Percentiles rank a stretch among this genome's conserved stretches.
These are phyloP conservation scores for Apus apus DNA, from an alignment of 2,113 vertebrate species.

Conservation along the genomic window DNA sequence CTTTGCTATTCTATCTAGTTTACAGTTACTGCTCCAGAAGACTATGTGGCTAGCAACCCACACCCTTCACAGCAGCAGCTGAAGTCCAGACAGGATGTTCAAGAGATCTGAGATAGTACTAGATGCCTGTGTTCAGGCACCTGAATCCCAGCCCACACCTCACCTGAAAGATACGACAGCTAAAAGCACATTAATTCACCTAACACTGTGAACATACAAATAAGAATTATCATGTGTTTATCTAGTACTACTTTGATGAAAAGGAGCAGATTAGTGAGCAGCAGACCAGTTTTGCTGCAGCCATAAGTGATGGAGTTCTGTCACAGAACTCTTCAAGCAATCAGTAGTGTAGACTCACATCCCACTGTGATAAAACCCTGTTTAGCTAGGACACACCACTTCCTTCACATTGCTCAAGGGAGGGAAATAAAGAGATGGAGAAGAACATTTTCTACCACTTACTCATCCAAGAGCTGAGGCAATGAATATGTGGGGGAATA, in stretches of 20 bases:
- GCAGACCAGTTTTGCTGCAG: background rate
- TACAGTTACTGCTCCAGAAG: background rate
- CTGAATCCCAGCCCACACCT: background rate
- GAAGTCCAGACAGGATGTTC: background rate
- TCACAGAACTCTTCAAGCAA: background rate
- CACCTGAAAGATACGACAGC: background rate
- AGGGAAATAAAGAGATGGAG: background rate
- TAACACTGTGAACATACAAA: background rate
- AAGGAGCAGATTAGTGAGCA: background rate
- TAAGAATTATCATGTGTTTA: background rate
- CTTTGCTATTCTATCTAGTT: background rate
- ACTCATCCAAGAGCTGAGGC: background rate
- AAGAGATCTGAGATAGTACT: background rate
- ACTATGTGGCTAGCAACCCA: background rate
- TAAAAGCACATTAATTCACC: background rate
- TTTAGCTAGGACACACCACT: background rate
- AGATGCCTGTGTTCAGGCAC: background rate
- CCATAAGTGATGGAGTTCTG: rapidly evolving
- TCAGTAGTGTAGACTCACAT: background rate
- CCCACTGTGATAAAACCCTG: background rate
- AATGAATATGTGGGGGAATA: background rate
- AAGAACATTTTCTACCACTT: background rate
- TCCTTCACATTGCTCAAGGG: background rate
- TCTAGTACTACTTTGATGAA: background rate
- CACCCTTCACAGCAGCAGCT: background rate